Evolutionary conservation across 1,140 invertebrate genomes (phyloP).

Genomic region (Venturia canescens): DNA sequence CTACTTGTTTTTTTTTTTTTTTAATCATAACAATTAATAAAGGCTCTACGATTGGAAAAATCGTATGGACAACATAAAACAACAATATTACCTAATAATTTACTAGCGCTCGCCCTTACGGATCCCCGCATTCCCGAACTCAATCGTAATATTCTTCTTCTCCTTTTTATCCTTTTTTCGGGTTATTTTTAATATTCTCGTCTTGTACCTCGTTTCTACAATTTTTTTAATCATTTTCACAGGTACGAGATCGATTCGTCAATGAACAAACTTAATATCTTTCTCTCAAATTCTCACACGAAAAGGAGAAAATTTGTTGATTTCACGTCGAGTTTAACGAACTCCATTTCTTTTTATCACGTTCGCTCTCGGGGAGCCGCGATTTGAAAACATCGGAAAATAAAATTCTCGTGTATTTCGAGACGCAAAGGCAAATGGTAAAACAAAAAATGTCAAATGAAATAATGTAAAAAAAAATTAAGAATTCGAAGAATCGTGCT

Average conservation of each 20-base stretch:
- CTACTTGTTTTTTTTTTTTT: slow-evolving; percentile 24
- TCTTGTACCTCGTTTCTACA: not conserved
- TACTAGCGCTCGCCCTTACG: slow-evolving; percentile 45
- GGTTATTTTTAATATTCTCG: not conserved
- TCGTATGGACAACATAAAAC: slow-evolving; percentile 69
- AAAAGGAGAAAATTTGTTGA: not conserved
- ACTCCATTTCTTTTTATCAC: slow-evolving; percentile 11
- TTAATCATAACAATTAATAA: slow-evolving; percentile 69
- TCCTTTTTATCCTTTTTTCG: not conserved
- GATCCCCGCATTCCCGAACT: not conserved
- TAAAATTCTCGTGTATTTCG: not conserved
- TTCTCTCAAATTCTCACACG: no score
- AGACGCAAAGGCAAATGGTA: not conserved
- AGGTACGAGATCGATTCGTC: not conserved
- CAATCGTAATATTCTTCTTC: not conserved
- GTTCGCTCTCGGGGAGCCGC: slow-evolving; percentile 4
- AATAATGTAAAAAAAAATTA: not conserved
- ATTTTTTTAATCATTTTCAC: no score
- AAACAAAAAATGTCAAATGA: not conserved
- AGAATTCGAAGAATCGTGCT: not conserved
- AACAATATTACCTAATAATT: slow-evolving; percentile 72
- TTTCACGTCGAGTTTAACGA: not conserved
- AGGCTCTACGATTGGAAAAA: slow-evolving; percentile 62
- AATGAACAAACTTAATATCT: not conserved
- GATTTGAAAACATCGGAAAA: not conserved